A percentile compares a stretch with the other conserved stretches of the same genome.
phyloP scores from a whole-genome alignment of 2,113 vertebrate genomes.

The Chrysochloris asiatica region DNA sequence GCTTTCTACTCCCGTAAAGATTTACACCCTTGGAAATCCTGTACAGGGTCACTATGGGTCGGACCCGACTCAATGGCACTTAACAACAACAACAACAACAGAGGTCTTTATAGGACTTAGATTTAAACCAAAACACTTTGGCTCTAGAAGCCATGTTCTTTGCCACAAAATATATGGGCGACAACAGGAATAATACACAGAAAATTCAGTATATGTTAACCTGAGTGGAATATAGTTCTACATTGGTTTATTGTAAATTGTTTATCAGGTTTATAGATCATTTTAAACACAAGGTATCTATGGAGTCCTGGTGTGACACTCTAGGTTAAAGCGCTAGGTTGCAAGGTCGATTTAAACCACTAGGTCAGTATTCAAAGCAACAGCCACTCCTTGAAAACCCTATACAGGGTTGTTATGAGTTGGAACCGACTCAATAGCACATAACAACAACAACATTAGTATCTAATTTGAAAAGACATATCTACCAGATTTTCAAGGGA shows the following conservation, averaged over 20 bases:
- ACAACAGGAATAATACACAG: not conserved
- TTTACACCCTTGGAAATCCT: too few species aligned
- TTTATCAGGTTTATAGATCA: not conserved
- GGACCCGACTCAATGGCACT: too few species aligned
- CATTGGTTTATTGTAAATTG: not conserved
- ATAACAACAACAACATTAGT: not conserved
- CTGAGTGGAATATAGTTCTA: not conserved
- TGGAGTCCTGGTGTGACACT: too few species aligned
- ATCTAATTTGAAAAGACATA: not conserved
- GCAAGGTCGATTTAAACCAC: too few species aligned
- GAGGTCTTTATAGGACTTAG: not conserved
- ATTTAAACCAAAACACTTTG: not conserved
- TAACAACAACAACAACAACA: too few species aligned
- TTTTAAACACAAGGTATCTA: slow-evolving; percentile 36
- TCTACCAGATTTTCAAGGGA: not conserved
- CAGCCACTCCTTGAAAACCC: too few species aligned
- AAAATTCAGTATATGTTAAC: not conserved
- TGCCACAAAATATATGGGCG: not conserved
- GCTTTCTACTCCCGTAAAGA: too few species aligned
- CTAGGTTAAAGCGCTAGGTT: too few species aligned
- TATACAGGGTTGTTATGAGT: too few species aligned
- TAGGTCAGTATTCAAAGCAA: too few species aligned
- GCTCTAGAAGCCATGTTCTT: not conserved
- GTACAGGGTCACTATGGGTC: too few species aligned
- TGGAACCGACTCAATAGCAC: too few species aligned